phyloP scores from a whole-genome alignment of 2,888 invertebrate species.

The Philereme transversata region DNA sequence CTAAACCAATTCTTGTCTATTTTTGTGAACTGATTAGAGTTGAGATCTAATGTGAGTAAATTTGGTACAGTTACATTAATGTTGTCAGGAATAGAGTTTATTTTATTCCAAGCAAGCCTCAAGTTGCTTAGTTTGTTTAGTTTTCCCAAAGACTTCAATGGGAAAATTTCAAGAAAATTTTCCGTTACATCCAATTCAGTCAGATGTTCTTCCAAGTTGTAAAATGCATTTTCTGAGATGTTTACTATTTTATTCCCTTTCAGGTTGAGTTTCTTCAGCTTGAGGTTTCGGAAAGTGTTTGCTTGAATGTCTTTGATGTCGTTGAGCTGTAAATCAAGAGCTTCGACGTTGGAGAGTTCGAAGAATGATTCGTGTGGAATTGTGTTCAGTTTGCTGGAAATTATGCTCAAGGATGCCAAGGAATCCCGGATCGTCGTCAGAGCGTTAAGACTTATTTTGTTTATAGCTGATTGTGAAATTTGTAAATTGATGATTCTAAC shows the following conservation, averaged over 20 bases:
- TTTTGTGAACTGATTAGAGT: slow-evolving; percentile 92
- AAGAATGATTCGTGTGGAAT: slow-evolving; percentile 91
- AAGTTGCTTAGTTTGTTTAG: slow-evolving; percentile 88
- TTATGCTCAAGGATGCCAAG: slow-evolving; percentile 89
- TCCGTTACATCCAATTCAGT: slow-evolving; percentile 93
- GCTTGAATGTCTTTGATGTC: slow-evolving; percentile 92
- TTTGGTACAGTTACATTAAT: slow-evolving; percentile 88
- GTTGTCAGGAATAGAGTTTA: slow-evolving; percentile 89
- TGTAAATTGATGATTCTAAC: slow-evolving; percentile 89
- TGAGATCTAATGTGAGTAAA: slow-evolving; percentile 91
- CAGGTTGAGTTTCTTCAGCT: slow-evolving; percentile 91
- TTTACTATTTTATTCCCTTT: slow-evolving; percentile 92
- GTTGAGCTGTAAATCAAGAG: slow-evolving; percentile 93
- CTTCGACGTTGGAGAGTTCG: slow-evolving; percentile 87
- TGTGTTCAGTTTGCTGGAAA: slow-evolving; percentile 88
- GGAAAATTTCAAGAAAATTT: slow-evolving; percentile 93
- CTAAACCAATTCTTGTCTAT: slow-evolving; percentile 91
- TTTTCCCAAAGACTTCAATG: slow-evolving; percentile 90
- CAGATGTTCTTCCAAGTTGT: slow-evolving; percentile 89
- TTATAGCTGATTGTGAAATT: slow-evolving; percentile 90
- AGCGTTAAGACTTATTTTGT: slow-evolving; percentile 88
- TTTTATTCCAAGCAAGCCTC: slow-evolving; percentile 92
- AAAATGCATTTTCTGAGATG: slow-evolving; percentile 93
- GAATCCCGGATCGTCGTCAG: slow-evolving; percentile 87
- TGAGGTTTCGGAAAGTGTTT: slow-evolving; percentile 93